phyloP scores from a whole-genome alignment of 2,797 vertebrate species.

The Microctenopoma stevenorrisi region DNA sequence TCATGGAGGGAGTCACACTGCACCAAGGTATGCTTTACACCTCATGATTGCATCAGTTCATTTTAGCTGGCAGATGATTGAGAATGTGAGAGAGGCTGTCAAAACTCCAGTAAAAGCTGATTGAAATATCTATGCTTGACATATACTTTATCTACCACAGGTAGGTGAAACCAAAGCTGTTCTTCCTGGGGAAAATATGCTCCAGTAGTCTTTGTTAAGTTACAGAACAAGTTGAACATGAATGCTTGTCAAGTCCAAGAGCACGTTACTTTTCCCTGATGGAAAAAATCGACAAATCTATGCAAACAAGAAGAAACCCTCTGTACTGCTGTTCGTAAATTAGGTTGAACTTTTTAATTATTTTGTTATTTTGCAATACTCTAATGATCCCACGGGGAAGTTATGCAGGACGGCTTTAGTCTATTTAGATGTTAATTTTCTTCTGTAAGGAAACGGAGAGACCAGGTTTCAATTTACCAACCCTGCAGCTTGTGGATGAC shows the following conservation, averaged over 20 bases:
- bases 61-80: slow-evolving; percentile 40
- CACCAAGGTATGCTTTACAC: slow-evolving; percentile 16
- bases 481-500: no score
- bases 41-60: slow-evolving; percentile 25
- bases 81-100: slow-evolving; percentile 17
- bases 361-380: no score
- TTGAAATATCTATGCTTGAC: slow-evolving; percentile 9
- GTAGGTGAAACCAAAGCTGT: slow-evolving; percentile 1
- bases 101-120: slow-evolving; percentile 3
- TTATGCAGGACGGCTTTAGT: no score
- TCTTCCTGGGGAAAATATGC: not conserved
- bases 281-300: not conserved
- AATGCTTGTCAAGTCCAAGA: not conserved
- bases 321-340: no score
- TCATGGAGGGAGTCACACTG: not conserved
- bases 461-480: no score
- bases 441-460: no score
- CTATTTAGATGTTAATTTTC: no score
- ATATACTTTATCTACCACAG: not conserved
- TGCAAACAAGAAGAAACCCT: not conserved
- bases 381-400: no score
- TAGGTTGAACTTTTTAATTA: no score
- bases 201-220: not conserved
- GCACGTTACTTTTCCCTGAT: not conserved
- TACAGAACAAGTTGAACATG: not conserved